Conservation (phyloP, 2,797 vertebrate species). For the Crax fasciolata region DNA sequence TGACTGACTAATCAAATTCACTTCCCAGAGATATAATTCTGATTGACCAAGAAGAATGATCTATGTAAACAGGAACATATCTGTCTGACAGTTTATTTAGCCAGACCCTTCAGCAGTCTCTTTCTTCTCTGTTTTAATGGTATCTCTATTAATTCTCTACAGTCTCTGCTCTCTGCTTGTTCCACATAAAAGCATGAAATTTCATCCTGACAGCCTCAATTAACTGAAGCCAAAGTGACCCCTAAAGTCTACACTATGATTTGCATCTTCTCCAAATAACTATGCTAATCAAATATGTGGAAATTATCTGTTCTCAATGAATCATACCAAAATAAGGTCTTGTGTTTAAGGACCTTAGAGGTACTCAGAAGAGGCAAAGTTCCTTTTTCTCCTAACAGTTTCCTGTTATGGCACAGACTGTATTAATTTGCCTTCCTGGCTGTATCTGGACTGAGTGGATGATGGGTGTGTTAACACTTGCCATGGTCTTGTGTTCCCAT, state of each 20-base stretch:
- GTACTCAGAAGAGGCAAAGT: neutral
- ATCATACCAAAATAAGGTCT: neutral
- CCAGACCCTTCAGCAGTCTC: neutral
- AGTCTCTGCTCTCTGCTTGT: accelerated
- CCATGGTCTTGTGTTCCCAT: accelerated
- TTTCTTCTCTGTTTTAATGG: neutral
- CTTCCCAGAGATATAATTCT: neutral
- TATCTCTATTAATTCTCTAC: neutral
- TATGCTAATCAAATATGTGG: neutral
- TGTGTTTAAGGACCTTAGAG: neutral
- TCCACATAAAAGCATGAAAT: neutral
- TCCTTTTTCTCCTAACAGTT: neutral
- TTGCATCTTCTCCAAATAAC: neutral
- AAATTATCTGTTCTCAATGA: neutral
- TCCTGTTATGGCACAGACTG: neutral
- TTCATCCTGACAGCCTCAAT: neutral
- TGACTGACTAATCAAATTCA: neutral
- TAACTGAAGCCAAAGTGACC: neutral
- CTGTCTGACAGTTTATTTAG: neutral
- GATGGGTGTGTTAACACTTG: no score
- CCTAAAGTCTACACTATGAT: neutral
- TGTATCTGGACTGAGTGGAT: neutral
- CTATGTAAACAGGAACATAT: neutral
- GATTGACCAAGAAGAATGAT: neutral
- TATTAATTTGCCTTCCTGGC: neutral